These are phyloP conservation scores for Tipula lateralis DNA, from an alignment of 2,888 invertebrate species.

Conservation along the genomic window DNA sequence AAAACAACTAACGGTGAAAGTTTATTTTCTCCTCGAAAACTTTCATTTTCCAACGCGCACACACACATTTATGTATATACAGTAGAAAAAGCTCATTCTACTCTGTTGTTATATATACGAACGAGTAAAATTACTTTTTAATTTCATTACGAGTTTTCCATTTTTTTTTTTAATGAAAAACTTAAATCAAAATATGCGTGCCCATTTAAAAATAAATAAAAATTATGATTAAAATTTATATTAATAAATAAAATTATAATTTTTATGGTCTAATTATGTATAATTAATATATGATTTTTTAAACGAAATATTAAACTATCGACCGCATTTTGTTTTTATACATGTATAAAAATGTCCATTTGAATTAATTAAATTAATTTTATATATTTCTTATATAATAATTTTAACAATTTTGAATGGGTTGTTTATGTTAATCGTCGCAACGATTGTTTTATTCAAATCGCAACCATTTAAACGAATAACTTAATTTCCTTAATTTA, in stretches of 20 bases:
- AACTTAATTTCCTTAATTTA: not conserved
- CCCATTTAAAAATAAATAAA: conserved; percentile 11
- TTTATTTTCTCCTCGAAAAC: conserved; percentile 9
- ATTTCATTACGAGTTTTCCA: not conserved
- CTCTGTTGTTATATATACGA: not conserved
- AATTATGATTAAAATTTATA: not conserved
- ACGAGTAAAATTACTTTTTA: not conserved
- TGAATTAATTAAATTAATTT: not conserved
- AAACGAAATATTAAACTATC: not conserved
- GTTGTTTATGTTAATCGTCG: not conserved
- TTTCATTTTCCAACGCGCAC: not conserved
- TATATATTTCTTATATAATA: not conserved
- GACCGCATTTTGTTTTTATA: not conserved
- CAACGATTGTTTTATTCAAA: not conserved
- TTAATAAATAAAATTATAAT: not conserved
- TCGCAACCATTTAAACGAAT: not conserved
- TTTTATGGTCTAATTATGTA: not conserved
- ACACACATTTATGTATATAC: too few species aligned
- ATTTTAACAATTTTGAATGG: not conserved
- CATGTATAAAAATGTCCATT: not conserved
- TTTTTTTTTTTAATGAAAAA: not conserved
- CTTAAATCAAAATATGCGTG: conserved; percentile 19
- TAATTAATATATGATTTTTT: conserved; percentile 1
- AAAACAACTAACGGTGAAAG: not conserved
- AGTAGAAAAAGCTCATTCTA: not conserved